Conservation (phyloP, 1,140 invertebrate genomes). For the Battus philenor region DNA sequence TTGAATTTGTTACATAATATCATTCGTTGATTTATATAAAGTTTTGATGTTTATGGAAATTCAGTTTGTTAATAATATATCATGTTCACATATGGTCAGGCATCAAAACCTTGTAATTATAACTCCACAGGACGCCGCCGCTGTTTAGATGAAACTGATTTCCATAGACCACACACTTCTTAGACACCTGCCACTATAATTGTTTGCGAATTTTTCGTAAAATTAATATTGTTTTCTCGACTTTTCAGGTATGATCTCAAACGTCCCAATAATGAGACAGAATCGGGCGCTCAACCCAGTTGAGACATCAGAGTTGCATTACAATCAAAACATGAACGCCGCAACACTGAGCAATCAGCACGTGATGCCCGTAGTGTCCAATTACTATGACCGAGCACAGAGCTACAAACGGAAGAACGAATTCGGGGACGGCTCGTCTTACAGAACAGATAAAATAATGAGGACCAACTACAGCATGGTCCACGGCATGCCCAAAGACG, state of each 20-base stretch:
- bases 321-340: slow-evolving; percentile 49
- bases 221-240: no score
- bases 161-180: no score
- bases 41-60: no score
- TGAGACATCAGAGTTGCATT: slow-evolving; percentile 62
- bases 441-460: slow-evolving; percentile 65
- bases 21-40: no score
- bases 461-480: slow-evolving; percentile 56
- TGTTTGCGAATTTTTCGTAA: no score
- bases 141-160: no score
- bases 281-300: slow-evolving; percentile 52
- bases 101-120: no score
- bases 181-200: no score
- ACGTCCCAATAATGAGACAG: slow-evolving; percentile 55
- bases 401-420: slow-evolving; percentile 63
- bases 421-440: slow-evolving; percentile 50
- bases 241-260: slow-evolving; percentile 59
- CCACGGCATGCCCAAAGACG: slow-evolving; percentile 47
- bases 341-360: slow-evolving; percentile 46
- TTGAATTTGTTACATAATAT: no score
- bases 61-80: no score
- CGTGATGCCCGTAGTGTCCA: slow-evolving; percentile 47
- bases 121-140: no score
- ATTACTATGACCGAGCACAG: slow-evolving; percentile 57
- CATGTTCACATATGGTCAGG: no score